Base-by-base conservation (phyloP, 2,113 vertebrate genomes). In the Percina caprodes region DNA sequence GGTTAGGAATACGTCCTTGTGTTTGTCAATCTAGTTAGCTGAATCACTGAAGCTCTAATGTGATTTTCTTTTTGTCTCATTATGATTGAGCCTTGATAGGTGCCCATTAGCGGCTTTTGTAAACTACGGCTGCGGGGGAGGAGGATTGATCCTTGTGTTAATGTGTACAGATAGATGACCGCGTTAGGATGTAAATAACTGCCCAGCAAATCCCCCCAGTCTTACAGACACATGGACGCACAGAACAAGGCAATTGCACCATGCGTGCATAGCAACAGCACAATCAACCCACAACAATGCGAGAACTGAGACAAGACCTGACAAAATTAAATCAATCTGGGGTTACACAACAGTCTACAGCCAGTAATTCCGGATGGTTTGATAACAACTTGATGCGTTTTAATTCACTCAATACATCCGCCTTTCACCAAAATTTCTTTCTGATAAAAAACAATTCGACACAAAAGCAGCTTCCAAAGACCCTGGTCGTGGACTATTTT, bases 1-100 rank as follows among this genome's bases (percentile, higher is more conserved):
- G 1, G 91, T 93, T 91, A 91, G 88, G 82, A 87, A 81, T 86
- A 78, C 85, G 39, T 84, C 90, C 80, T 88, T 88, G 89, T 86
- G 87, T 91, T 82, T 89, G 87, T 91, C 84, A 90, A 90, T 93
- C 86, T 59, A 67, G 86, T 93, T 92, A 91, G 74, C 73, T 21
- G 80, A 91, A 91, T 85, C 90, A 85, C 78, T 45, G 85, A 87
- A 49, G 80, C 78, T 69, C 33, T 91, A 92, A 93, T 85, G 88
- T 2, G 46, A 94, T 94, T 94, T 93, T 77, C 91, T 78, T 90
- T 90, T 89, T 71, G 91, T 92, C 85, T 94, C 89, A 93, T 94
- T 89, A 93, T 91, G 93, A 93, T 90, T 83, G 90, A 94, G 88
- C 26, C 83, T 77, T 93, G 92, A 93, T 90, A 88, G 92, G 87